Percentiles rank a stretch among this genome's conserved stretches.
These are phyloP conservation scores for Diabrotica balteata DNA, from an alignment of 2,888 invertebrate species.

Conservation along the genomic window DNA sequence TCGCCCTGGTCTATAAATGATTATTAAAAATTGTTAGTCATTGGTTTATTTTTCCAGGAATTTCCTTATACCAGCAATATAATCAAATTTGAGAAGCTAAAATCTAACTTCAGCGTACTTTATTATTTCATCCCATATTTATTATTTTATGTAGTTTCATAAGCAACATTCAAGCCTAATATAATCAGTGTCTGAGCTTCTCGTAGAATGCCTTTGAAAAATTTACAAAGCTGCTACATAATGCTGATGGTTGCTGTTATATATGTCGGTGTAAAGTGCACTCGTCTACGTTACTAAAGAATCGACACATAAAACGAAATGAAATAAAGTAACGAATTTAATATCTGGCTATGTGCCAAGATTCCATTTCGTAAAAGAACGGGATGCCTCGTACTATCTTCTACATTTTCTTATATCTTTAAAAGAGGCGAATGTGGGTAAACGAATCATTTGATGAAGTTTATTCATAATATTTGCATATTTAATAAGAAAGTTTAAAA, in stretches of 20 bases:
- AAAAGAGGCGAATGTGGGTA: not conserved
- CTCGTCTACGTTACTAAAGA: not conserved
- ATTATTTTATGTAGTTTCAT: no score
- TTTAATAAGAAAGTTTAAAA: no score
- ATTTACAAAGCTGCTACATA: constrained; percentile 17
- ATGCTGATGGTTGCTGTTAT: not conserved
- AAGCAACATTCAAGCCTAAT: no score
- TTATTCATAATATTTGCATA: no score
- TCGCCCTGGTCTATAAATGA: no score
- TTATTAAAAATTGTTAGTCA: no score
- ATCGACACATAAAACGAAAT: constrained; percentile 5
- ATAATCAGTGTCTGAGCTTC: not conserved
- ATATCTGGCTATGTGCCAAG: not conserved
- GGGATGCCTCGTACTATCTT: not conserved
- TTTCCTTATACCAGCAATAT: no score
- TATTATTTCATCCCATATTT: no score
- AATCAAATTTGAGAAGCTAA: no score
- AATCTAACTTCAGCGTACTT: no score
- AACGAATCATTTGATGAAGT: no score
- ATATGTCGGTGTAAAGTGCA: constrained; percentile 2
- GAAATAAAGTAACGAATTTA: not conserved
- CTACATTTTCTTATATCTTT: not conserved
- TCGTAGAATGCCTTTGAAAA: constrained; percentile 21
- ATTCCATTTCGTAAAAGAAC: not conserved
- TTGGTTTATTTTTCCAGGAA: no score